Evolutionary conservation across 2,888 invertebrate species (phyloP), one percentile per base, ranked within the genome.

Genomic region (Poecilus cupreus): DNA sequence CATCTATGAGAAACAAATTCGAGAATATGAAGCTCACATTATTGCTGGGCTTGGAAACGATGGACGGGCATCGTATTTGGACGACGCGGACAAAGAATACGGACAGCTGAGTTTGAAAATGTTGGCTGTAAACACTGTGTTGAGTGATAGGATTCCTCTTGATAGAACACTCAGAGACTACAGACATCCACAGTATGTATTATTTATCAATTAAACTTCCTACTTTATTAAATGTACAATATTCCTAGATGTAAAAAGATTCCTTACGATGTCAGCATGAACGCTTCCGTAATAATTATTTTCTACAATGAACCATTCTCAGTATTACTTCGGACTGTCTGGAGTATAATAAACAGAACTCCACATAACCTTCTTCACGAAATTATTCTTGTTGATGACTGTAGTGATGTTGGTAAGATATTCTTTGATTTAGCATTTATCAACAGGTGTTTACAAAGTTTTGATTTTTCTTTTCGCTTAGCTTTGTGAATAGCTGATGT

Each of bases 321-420:
- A 84, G 91, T 94, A n/a, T 89, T 95, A 70, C 88, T 95, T 68
- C 89, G 97, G 82, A 97, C 97, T 0, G 92, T 97, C n/a, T 95
- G 96, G 92, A 96, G 96, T 87, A 96, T 97, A n/a, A 90, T 97
- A 75, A 94, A 96, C 87, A 90, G 94, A 89, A 94, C 93, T 85
- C 95, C 93, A 39, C 91, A 90, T 84, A 91, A 89, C 83, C 92
- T 95, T 86, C 90, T 99, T 11, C 94, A 96, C 87, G 98, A 99
- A 90, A 95, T 99, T 81, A 95, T 99, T 86, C 90, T 99, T 8
- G 95, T 98, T n/a, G 98, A 99, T 88, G 98, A 99, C 89, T 94
- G 94, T 88, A 97, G 97, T 84, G 95, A 96, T 46, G 92, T 92
- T 88, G 91, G 93, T 93, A 88, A 87, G 87, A 18, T 77, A 39